Evolutionary conservation across 2,113 vertebrate species (phyloP).

Genomic region (Odontesthes bonariensis): DNA sequence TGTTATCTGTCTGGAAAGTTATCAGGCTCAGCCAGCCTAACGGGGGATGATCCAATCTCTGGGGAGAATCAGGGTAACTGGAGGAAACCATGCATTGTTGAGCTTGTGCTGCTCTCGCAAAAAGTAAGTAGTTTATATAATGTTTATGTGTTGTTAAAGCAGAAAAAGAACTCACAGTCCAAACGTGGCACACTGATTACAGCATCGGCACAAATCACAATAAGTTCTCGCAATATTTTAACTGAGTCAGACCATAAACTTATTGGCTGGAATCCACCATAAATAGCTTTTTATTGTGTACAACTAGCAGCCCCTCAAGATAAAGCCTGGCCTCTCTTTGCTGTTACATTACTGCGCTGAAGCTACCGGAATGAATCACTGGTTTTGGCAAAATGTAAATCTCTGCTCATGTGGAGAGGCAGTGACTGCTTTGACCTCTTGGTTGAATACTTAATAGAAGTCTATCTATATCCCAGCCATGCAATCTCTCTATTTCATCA

Average conservation of each 20-base stretch:
- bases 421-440: slow-evolving; percentile 58
- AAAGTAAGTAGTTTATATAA: slow-evolving; percentile 7
- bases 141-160: slow-evolving; percentile 8
- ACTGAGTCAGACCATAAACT: slow-evolving; percentile 18
- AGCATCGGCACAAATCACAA: slow-evolving; percentile 10
- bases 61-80: slow-evolving; percentile 39
- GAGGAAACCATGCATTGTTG: slow-evolving; percentile 25
- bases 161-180: slow-evolving; percentile 1
- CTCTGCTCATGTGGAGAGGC: slow-evolving; percentile 49
- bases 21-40: slow-evolving; percentile 54
- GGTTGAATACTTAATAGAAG: slow-evolving; percentile 70
- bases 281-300: slow-evolving; percentile 54
- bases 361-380: slow-evolving; percentile 64
- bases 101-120: slow-evolving; percentile 13
- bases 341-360: slow-evolving; percentile 62
- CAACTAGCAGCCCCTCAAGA: slow-evolving; percentile 45
- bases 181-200: slow-evolving; percentile 11
- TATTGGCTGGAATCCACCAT: slow-evolving; percentile 52
- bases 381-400: slow-evolving; percentile 67
- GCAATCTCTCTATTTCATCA: slow-evolving; percentile 46
- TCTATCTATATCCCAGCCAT: slow-evolving; percentile 48
- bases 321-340: slow-evolving; percentile 47
- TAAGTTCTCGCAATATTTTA: slow-evolving; percentile 25
- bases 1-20: slow-evolving; percentile 55
- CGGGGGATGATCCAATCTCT: slow-evolving; percentile 51